Conservation (phyloP, 37 sponge, comb jelly and placozoan species). For the Agelas oroides region DNA sequence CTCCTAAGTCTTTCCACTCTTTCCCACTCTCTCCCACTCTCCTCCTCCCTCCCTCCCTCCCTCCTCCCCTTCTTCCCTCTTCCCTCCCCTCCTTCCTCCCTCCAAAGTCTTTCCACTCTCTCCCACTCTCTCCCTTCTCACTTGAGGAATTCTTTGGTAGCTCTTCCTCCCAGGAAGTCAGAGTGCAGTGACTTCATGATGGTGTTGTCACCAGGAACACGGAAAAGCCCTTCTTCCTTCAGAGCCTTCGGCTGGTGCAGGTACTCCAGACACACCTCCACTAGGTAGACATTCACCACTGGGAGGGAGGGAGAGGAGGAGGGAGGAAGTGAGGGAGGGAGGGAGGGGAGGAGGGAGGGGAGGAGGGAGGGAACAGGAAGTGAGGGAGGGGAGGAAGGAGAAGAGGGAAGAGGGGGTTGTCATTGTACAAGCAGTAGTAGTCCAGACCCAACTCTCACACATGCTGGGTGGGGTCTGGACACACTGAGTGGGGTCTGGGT, state of each 20-base stretch:
- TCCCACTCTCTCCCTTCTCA: neutral
- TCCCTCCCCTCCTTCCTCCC: no score
- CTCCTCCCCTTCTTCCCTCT: no score
- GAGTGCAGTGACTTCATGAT: constrained; percentile 55
- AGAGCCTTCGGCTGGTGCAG: constrained; percentile 59
- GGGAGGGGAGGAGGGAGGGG: neutral
- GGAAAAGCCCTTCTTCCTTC: constrained; percentile 83
- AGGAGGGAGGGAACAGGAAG: neutral
- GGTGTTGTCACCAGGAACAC: constrained; percentile 69
- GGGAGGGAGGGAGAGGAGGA: neutral
- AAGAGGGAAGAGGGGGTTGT: no score
- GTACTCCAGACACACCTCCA: constrained; percentile 74
- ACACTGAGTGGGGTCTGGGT: no score
- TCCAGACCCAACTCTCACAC: no score
- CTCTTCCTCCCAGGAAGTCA: constrained; percentile 38
- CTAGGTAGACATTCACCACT: constrained; percentile 8
- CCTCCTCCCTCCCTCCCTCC: neutral
- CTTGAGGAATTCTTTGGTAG: constrained; percentile 18
- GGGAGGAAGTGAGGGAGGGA: neutral
- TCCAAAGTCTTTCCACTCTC: neutral
- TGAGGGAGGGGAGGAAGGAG: no score
- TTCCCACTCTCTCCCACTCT: no score
- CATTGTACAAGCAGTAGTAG: no score
- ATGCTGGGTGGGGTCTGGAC: no score
- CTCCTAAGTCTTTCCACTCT: no score